Conservation (phyloP, 2,113 vertebrate species). For the Dolichallabes microphthalmus region DNA sequence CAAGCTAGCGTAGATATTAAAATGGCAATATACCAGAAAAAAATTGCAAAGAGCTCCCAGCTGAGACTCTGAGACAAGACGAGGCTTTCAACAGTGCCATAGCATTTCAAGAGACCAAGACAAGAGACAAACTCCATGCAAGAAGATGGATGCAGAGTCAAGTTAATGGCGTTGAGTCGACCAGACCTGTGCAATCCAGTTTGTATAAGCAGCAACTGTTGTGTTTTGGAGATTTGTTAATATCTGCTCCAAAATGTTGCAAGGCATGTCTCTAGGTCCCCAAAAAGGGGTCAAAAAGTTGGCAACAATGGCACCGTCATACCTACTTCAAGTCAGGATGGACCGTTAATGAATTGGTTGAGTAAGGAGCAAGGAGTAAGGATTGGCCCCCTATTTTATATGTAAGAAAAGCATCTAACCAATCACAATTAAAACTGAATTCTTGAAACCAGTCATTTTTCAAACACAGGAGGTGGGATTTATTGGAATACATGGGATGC, state of each 20-base stretch:
- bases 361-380: too few species aligned
- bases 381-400: too few species aligned
- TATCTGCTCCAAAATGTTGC: neutral
- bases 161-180: neutral
- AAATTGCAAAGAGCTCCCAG: too few species aligned
- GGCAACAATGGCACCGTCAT: neutral
- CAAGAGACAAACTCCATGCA: neutral
- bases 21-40: too few species aligned
- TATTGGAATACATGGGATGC: too few species aligned
- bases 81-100: too few species aligned
- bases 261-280: neutral
- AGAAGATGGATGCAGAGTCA: neutral
- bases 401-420: too few species aligned
- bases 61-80: too few species aligned
- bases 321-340: neutral
- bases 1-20: too few species aligned
- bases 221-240: neutral
- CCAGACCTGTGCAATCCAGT: neutral
- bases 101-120: neutral
- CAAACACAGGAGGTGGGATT: too few species aligned
- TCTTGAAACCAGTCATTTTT: too few species aligned
- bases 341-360: neutral
- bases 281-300: neutral
- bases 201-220: neutral
- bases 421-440: too few species aligned